These are phyloP conservation scores for Lasius platythorax DNA, from an alignment of 2,888 invertebrate genomes.

Conservation along the genomic window DNA sequence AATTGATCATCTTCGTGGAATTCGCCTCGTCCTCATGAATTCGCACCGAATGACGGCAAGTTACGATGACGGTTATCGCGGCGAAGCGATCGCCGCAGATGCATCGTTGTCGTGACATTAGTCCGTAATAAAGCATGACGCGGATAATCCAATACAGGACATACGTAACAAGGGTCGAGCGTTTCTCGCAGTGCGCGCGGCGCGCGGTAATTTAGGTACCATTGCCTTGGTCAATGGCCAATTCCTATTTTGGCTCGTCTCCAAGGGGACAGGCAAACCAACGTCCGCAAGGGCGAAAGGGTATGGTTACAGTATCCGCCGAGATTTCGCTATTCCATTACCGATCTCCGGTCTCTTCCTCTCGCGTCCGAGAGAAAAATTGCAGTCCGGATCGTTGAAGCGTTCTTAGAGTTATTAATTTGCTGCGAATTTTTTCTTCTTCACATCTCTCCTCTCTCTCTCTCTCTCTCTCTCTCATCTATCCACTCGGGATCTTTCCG, in stretches of 20 bases:
- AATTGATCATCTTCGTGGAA: slow-evolving; percentile 41
- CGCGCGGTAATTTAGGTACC: slow-evolving; percentile 83
- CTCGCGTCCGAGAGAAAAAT: slow-evolving; percentile 6
- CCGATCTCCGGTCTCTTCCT: slow-evolving; percentile 12
- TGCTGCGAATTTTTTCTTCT: slow-evolving; percentile 9
- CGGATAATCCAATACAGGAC: slow-evolving; percentile 85
- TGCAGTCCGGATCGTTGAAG: neutral
- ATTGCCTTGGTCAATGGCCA: slow-evolving; percentile 85
- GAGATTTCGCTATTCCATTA: slow-evolving; percentile 17
- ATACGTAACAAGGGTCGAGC: slow-evolving; percentile 80
- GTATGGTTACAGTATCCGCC: slow-evolving; percentile 62
- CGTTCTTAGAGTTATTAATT: slow-evolving; percentile 11
- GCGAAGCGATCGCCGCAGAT: slow-evolving; percentile 65
- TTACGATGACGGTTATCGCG: slow-evolving; percentile 60
- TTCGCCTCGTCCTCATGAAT: slow-evolving; percentile 58
- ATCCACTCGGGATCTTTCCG: slow-evolving; percentile 8
- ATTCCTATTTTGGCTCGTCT: slow-evolving; percentile 84
- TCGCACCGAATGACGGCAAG: slow-evolving; percentile 47
- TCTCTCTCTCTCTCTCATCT: neutral
- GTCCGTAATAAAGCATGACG: slow-evolving; percentile 82
- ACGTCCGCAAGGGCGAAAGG: slow-evolving; percentile 65
- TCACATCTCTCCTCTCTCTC: neutral
- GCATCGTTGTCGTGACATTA: slow-evolving; percentile 76
- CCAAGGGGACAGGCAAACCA: slow-evolving; percentile 82
- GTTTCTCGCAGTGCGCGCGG: slow-evolving; percentile 70